Evolutionary conservation across 2,888 invertebrate species (phyloP).

Genomic region (Cephus pulcher): DNA sequence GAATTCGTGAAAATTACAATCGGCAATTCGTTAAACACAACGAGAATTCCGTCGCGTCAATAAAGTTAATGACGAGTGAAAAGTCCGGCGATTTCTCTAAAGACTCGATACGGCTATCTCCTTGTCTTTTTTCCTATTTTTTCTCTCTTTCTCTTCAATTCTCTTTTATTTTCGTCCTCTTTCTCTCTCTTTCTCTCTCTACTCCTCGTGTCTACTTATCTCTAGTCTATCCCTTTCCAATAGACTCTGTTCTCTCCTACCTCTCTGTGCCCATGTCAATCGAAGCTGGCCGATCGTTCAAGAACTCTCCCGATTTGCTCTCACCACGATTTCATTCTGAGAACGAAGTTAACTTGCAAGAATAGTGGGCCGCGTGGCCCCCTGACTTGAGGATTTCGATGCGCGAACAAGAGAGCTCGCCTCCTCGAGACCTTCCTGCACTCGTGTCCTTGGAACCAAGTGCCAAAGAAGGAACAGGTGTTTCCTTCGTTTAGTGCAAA

Average conservation of each 20-base stretch:
- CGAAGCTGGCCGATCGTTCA: not conserved
- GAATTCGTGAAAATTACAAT: not conserved
- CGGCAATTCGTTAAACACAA: constrained; percentile 21
- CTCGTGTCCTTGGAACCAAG: not conserved
- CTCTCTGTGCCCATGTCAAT: not conserved
- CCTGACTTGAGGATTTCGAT: not conserved
- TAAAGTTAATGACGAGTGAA: not conserved
- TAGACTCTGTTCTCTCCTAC: not conserved
- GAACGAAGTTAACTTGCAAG: not conserved
- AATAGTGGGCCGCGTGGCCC: not conserved
- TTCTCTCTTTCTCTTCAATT: not conserved
- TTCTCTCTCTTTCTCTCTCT: constrained; percentile 7
- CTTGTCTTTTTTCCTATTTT: not conserved
- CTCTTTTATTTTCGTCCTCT: not conserved
- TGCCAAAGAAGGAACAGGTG: constrained; percentile 1
- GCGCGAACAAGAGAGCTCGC: not conserved
- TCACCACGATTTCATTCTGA: not conserved
- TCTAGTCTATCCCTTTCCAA: not conserved
- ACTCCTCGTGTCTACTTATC: not conserved
- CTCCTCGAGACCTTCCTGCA: not conserved
- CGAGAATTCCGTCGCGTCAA: constrained; percentile 17
- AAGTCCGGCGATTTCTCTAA: not conserved
- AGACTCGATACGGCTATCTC: not conserved
- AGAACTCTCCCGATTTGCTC: not conserved
- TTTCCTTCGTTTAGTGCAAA: not conserved